These are phyloP conservation scores for Dromas ardeola DNA, from an alignment of 2,113 vertebrate genomes.

Conservation along the genomic window DNA sequence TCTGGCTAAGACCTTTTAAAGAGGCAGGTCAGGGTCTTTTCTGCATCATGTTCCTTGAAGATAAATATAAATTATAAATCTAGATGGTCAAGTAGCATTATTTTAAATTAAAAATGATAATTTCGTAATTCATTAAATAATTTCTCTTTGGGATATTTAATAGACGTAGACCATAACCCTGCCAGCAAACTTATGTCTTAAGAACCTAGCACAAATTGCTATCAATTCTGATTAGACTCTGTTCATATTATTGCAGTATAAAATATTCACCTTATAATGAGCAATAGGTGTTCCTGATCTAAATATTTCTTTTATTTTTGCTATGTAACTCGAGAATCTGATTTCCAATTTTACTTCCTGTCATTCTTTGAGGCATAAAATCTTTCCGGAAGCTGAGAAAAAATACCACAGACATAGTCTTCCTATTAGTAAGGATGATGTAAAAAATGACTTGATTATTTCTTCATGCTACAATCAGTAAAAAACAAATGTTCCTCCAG, in stretches of 20 bases:
- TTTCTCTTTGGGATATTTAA: background rate
- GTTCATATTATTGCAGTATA: background rate
- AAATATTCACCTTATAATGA: background rate
- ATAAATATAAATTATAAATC: background rate
- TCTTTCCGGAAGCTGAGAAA: background rate
- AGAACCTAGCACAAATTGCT: background rate
- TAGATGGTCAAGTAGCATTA: background rate
- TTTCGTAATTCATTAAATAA: background rate
- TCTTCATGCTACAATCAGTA: background rate
- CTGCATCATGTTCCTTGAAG: background rate
- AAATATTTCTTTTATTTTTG: background rate
- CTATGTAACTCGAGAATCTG: background rate
- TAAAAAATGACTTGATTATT: background rate
- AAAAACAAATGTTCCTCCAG: background rate
- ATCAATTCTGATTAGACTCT: background rate
- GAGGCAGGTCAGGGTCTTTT: background rate
- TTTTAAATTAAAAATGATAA: background rate
- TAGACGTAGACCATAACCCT: background rate
- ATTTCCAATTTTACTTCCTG: background rate
- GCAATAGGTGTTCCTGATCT: background rate
- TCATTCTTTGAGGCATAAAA: background rate
- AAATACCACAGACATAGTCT: background rate
- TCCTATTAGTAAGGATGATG: background rate
- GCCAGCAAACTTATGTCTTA: background rate
- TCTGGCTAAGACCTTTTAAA: background rate